Base-by-base conservation (phyloP, 2,113 vertebrate genomes). In the Narcine bancroftii region DNA sequence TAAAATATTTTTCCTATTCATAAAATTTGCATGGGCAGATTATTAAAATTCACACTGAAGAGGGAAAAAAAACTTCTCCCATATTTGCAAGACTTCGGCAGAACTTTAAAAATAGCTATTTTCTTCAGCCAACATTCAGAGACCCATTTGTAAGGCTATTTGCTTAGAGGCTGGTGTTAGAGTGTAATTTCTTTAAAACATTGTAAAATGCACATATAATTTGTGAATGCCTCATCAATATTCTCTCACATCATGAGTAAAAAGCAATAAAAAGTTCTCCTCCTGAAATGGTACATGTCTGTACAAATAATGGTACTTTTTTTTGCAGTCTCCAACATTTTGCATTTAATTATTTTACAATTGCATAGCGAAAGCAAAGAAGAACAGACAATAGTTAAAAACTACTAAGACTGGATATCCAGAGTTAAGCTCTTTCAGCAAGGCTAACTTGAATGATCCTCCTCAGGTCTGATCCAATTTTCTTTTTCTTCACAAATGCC, bases 281-380 rank as follows among this genome's bases (percentile, higher is more conserved):
- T 93, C 93, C 95, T 94, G 95, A 96, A 92, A 92, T 93, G 95
- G 95, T 95, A 95, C 95, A 94, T 96, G 96, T 97, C 96, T 95
- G 96, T 97, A 97, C 96, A 97, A 97, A 97, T 96, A 96, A 96
- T 95, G 95, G 95, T 97, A 96, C 96, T 96, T 95, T 94, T 56
- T 95, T 94, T 95, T 66, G 65, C 94, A 94, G 94, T 94, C 94
- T 94, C 94, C 95, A 95, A 96, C 96, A 96, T 96, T 97, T 96
- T 97, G 97, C 95, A 96, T 95, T 96, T 96, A 94, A 93, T 96
- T 96, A 97, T 97, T 98, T 96, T 98, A 98, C 98, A 99, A 93
- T 97, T 99, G 98, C 98, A 99, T 99, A 99, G 98, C 98, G 97
- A 96, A 95, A 95, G 95, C 95, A 96, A 95, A 96, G 94, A 95